A percentile compares a stretch with the other conserved stretches of the same genome.
These are phyloP conservation scores for Oligia strigilis DNA, from an alignment of 2,888 invertebrate genomes.

Conservation along the genomic window DNA sequence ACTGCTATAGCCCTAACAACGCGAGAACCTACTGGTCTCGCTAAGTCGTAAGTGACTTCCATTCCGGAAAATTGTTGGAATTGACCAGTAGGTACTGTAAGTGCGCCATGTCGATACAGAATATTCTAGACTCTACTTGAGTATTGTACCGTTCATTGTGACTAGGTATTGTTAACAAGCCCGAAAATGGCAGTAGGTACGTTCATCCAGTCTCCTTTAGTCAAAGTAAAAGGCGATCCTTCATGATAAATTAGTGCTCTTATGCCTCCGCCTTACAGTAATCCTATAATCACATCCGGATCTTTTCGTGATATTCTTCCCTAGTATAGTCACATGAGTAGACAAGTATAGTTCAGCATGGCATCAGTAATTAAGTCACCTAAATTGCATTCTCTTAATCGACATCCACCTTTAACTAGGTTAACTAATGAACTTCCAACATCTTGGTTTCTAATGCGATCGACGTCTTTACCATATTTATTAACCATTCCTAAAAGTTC, in stretches of 20 bases:
- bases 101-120: slow-evolving; percentile 90
- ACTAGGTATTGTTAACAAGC: slow-evolving; percentile 91
- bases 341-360: slow-evolving; percentile 91
- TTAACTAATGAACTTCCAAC: slow-evolving; percentile 93
- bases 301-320: slow-evolving; percentile 76
- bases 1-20: slow-evolving; percentile 92
- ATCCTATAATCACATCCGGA: slow-evolving; percentile 93
- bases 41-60: slow-evolving; percentile 92
- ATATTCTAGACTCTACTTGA: slow-evolving; percentile 93
- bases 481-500: slow-evolving; percentile 91
- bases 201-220: slow-evolving; percentile 93
- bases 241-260: slow-evolving; percentile 91
- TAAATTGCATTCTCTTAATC: slow-evolving; percentile 94
- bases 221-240: slow-evolving; percentile 91
- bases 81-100: slow-evolving; percentile 92
- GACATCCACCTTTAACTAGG: slow-evolving; percentile 92
- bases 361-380: slow-evolving; percentile 95
- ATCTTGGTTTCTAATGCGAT: slow-evolving; percentile 87
- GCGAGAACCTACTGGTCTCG: slow-evolving; percentile 91
- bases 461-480: slow-evolving; percentile 90
- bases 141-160: slow-evolving; percentile 92
- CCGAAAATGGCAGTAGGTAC: slow-evolving; percentile 93
- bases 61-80: slow-evolving; percentile 96
- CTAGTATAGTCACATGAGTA: too few relatives aligned
- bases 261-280: slow-evolving; percentile 95